Evolutionary conservation across 2,113 vertebrate genomes (phyloP).

Genomic region (Heterotis niloticus): DNA sequence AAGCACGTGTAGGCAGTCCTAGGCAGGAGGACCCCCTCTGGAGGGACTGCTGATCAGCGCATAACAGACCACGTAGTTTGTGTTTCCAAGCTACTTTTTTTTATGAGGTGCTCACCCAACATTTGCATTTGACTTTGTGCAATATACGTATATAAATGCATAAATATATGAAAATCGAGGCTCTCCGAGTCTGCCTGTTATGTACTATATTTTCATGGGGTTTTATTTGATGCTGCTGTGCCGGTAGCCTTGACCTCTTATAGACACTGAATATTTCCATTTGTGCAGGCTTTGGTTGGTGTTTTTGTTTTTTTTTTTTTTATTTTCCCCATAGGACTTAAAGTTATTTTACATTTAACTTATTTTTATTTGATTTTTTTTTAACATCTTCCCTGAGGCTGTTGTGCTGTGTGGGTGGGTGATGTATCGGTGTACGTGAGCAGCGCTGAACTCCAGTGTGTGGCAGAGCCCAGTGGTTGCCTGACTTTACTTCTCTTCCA

Average conservation of each 20-base stretch:
- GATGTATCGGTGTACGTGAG: not conserved
- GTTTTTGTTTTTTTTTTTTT: conserved; percentile 50
- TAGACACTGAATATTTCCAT: conserved; percentile 64
- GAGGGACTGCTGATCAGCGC: not conserved
- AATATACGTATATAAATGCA: conserved; percentile 55
- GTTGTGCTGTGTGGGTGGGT: not conserved
- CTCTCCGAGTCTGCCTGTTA: conserved; percentile 39
- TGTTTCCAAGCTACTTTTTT: conserved; percentile 45
- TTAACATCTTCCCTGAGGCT: not conserved
- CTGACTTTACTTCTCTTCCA: not conserved
- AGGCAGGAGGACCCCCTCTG: not conserved
- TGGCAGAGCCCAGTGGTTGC: not conserved
- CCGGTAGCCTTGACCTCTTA: conserved; percentile 53
- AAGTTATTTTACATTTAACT: conserved; percentile 56
- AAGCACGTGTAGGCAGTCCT: conserved; percentile 37
- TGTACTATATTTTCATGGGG: conserved; percentile 43
- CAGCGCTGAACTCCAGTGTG: not conserved
- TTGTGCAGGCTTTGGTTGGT: conserved; percentile 56
- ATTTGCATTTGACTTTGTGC: conserved; percentile 56
- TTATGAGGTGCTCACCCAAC: conserved; percentile 41
- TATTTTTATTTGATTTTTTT: conserved; percentile 13
- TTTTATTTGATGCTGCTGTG: conserved; percentile 48
- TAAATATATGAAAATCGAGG: conserved; percentile 38
- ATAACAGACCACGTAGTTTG: conserved; percentile 19
- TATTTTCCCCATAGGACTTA: conserved; percentile 44